These are phyloP conservation scores for Emydoidea blandingii DNA, from an alignment of 2,797 vertebrate genomes.

Conservation along the genomic window DNA sequence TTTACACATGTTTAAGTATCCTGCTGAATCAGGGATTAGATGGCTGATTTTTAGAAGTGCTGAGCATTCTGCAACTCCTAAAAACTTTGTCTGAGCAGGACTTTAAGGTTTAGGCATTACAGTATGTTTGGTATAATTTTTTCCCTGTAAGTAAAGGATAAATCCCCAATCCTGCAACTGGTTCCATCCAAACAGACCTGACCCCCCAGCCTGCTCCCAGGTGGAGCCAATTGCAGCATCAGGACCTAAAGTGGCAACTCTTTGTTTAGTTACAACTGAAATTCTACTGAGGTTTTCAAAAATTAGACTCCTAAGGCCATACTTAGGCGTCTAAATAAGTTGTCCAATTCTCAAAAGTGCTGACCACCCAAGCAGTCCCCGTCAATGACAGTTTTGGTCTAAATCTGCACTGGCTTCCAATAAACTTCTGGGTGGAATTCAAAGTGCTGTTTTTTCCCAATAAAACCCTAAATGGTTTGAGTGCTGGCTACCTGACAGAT, in stretches of 20 bases:
- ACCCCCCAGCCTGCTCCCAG: background rate
- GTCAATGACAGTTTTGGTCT: background rate
- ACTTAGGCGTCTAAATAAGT: background rate
- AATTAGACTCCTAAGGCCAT: background rate
- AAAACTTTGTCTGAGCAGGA: background rate
- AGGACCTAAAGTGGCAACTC: background rate
- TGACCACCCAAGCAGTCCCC: background rate
- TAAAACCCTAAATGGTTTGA: background rate
- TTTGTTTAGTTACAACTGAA: background rate
- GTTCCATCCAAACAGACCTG: background rate
- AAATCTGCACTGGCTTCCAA: background rate
- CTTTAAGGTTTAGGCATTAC: background rate
- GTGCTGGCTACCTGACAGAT: background rate
- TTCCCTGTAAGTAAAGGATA: background rate
- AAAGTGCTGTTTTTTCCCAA: background rate
- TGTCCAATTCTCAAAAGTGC: background rate
- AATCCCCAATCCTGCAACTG: background rate
- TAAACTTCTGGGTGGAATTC: background rate
- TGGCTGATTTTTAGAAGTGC: background rate
- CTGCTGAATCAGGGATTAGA: background rate
- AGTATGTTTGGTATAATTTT: background rate
- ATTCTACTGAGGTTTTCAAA: background rate
- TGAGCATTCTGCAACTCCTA: background rate
- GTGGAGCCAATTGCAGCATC: background rate
- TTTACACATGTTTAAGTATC: background rate